Evolutionary conservation across 23 tunicate species (phyloP), one percentile per base, ranked within the genome.

Genomic region (Halocynthia aurantium): DNA sequence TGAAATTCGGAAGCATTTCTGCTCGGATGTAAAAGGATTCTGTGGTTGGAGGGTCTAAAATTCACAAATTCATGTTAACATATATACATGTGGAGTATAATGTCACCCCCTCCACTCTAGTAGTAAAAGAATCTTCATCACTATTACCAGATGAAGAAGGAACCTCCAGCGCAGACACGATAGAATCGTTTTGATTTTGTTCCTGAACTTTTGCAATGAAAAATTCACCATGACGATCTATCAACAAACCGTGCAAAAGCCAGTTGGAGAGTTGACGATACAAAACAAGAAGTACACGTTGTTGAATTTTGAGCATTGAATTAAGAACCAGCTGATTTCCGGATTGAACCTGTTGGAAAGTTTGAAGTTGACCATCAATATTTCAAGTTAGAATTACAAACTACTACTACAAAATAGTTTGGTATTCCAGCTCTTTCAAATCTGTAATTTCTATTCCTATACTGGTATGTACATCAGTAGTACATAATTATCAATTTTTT

Each of bases 191-290:
- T 9, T 62, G 6, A 18, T 20, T 19, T 65, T 65, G 22, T 53
- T 55, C 50, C 8, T 74, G 40, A 51, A 18, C 10, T 57, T 81
- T 76, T 54, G 52, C 51, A 51, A 91, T 91, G 55, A 86, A 92
- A 82, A 92, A 92, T 62, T 92, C 98, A 18, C 61, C 31, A 62
- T 86, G 81, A 10, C 85, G 56, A 67, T 92, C 98, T 44, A 80
- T 83, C 5, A 92, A 57, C 7, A 86, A 52, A 40, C 98, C 98
- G 76, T 92, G 84, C 54, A 92, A 40, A 13, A 92, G 73, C 98
- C 98, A 92, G 10, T 80, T 22, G 7, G 88, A 82, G 6, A 92
- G 75, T 76, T 92, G 98, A 10, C 83, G 76, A 80, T 82, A 92
- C 85, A 92, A 52, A 8, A 86, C 98, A 50, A 70, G 53, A 70